Evolutionary conservation across 2,113 vertebrate genomes (phyloP), one percentile per base, ranked within the genome.

Genomic region (Hiodon tergisus): DNA sequence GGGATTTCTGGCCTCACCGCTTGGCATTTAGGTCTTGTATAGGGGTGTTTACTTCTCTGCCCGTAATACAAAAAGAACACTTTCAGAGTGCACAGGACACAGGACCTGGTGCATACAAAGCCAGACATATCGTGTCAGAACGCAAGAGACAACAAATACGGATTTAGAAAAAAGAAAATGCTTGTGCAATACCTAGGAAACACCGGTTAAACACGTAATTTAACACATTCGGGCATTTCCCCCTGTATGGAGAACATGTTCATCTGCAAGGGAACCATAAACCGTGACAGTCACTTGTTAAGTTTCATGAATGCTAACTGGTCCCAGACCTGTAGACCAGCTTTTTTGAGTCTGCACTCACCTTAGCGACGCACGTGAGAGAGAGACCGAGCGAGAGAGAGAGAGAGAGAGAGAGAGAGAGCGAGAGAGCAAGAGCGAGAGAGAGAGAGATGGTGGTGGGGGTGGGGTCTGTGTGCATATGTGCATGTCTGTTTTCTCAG

Each of bases 401-500:
- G 4, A 4, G 8, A 14, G 66, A 58, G 8, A 52, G 6, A 77
- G 54, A 53, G 63, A 66, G 67, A 69, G 16, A 53, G 65, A 69
- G 13, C 17, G 10, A 58, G 60, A 72, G 70, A 73, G 47, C 14
- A 13, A 52, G 50, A 17, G 47, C 5, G 14, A 8, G 4, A 48
- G 5, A 16, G 58, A 8, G 57, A 6, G 31, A 46, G 55, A 14
- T 60, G 59, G 57, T 54, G 78, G 75, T 57, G 69, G 4, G 48
- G 70, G 75, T 74, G 52, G 46, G 31, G 70, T 58, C 16, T 58
- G 51, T 14, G 51, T 66, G 69, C 71, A 53, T 52, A 76, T 57
- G 76, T 67, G 58, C 57, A 31, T 67, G 47, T 63, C 68, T 74
- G 74, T 71, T 53, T 76, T 71, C 71, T 79, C 75, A 62, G 69